A percentile compares a stretch with the other conserved stretches of the same genome.
phyloP scores from a whole-genome alignment of 2,888 invertebrate genomes.

The Ophonus ardosiacus region DNA sequence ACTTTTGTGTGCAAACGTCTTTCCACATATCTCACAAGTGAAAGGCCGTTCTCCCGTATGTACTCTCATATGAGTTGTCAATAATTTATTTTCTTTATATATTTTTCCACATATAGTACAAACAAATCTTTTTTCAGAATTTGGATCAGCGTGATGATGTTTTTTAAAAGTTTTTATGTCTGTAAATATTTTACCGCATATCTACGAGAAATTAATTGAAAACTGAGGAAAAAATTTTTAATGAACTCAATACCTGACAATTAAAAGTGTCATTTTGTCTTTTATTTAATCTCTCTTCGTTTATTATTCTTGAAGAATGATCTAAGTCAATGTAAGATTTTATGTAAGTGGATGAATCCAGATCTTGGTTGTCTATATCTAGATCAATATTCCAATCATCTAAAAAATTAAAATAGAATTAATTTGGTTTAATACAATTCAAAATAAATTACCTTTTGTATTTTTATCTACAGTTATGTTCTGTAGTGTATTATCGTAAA shows the following conservation, averaged over 20 bases:
- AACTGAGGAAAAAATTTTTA: too few relatives aligned
- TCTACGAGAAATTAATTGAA: conserved; percentile 68
- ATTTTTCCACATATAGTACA: conserved; percentile 74
- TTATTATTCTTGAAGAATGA: conserved; percentile 54
- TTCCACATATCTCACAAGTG: conserved; percentile 73
- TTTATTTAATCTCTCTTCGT: conserved; percentile 47
- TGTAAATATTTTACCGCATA: conserved; percentile 71
- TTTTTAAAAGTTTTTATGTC: conserved; percentile 71
- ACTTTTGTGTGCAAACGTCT: conserved; percentile 73
- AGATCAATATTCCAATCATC: conserved; percentile 53
- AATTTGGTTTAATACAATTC: neutral
- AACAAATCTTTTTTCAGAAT: conserved; percentile 71
- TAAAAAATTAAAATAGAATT: conserved; percentile 13
- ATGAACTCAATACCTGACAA: conserved; percentile 31
- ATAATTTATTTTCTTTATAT: conserved; percentile 72
- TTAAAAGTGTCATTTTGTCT: conserved; percentile 54
- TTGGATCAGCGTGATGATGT: conserved; percentile 66
- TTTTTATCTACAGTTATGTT: conserved; percentile 32
- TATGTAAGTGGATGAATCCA: conserved; percentile 56
- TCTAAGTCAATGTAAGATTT: conserved; percentile 60
- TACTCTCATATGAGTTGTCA: conserved; percentile 72
- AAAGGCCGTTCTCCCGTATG: conserved; percentile 74
- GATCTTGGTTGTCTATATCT: conserved; percentile 53
- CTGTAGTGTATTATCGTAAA: conserved; percentile 46
- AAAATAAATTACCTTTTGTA: conserved; percentile 27